These are phyloP conservation scores for Pseudomugil tenellus DNA, from an alignment of 2,797 vertebrate species.

Conservation along the genomic window DNA sequence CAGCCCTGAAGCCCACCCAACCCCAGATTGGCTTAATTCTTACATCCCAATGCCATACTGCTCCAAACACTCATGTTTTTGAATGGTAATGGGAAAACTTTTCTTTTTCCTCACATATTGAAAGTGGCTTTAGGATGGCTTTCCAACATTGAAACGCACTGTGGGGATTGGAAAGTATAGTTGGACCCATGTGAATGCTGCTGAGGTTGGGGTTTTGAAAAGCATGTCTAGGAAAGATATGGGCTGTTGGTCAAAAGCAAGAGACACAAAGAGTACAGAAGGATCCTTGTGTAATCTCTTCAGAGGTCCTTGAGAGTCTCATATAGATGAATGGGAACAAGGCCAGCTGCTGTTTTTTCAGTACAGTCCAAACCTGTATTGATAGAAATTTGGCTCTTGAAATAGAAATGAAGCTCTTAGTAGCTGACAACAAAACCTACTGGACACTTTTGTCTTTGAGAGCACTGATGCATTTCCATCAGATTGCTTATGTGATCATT, in stretches of 20 bases:
- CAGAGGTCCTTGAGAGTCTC: constrained; percentile 73
- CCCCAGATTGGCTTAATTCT: constrained; percentile 54
- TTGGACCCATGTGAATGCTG: constrained; percentile 54
- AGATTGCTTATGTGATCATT: constrained; percentile 42
- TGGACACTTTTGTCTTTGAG: constrained; percentile 36
- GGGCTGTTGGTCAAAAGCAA: constrained; percentile 67
- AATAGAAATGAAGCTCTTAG: constrained; percentile 62
- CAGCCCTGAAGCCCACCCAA: constrained; percentile 70
- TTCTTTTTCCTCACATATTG: constrained; percentile 21
- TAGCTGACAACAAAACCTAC: constrained; percentile 68
- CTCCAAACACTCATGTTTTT: constrained; percentile 23
- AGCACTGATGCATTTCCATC: constrained; percentile 24
- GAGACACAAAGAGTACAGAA: constrained; percentile 63
- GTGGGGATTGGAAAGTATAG: constrained; percentile 39
- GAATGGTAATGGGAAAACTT: constrained; percentile 40
- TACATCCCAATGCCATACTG: constrained; percentile 21
- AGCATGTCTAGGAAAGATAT: constrained; percentile 59
- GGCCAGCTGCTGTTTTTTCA: constrained; percentile 75
- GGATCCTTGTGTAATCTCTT: constrained; percentile 85
- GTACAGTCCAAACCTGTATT: constrained; percentile 60
- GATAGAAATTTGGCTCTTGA: constrained; percentile 71
- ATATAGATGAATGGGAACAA: constrained; percentile 76
- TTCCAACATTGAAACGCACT: constrained; percentile 40
- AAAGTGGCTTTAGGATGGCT: constrained; percentile 41
- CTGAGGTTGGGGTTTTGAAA: constrained; percentile 49